Evolutionary conservation across 1,140 invertebrate genomes (phyloP).

Genomic region (Polyergus mexicanus): DNA sequence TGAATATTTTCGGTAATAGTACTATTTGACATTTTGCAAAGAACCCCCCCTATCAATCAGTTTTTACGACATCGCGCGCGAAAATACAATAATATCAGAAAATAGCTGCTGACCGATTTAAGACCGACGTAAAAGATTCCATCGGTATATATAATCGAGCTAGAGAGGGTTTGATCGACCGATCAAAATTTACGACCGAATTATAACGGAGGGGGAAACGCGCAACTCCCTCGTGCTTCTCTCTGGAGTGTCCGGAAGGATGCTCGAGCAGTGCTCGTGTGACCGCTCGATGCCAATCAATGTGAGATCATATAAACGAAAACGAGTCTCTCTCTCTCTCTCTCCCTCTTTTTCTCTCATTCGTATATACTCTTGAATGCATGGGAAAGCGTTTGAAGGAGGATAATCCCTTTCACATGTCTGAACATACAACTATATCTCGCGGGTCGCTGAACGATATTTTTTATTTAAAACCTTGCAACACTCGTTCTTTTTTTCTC

Average conservation of each 20-base stretch:
- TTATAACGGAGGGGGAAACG: conserved; percentile 64
- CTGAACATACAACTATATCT: conserved; percentile 12
- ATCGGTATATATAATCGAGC: conserved; percentile 1
- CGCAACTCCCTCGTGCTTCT: conserved; percentile 61
- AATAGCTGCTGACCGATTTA: conserved; percentile 10
- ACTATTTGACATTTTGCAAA: background rate
- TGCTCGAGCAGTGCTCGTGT: conserved; percentile 59
- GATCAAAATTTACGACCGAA: conserved; percentile 53
- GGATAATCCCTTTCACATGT: conserved; percentile 33
- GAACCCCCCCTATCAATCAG: background rate
- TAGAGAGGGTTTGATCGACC: background rate
- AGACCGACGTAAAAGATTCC: background rate
- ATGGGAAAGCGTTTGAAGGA: conserved; percentile 16
- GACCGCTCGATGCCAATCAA: conserved; percentile 48
- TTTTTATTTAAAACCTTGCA: background rate
- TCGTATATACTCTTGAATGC: conserved; percentile 38
- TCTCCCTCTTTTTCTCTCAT: background rate
- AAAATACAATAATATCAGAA: background rate
- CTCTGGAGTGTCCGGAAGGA: conserved; percentile 43
- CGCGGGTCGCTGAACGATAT: background rate
- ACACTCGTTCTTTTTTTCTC: background rate
- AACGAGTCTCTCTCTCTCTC: conserved; percentile 22
- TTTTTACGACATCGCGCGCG: background rate
- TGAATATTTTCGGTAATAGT: background rate
- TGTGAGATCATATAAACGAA: conserved; percentile 47